A percentile compares a stretch with the other conserved stretches of the same genome.
These are phyloP conservation scores for Byasa hedistus DNA, from an alignment of 2,888 invertebrate genomes.

Conservation along the genomic window DNA sequence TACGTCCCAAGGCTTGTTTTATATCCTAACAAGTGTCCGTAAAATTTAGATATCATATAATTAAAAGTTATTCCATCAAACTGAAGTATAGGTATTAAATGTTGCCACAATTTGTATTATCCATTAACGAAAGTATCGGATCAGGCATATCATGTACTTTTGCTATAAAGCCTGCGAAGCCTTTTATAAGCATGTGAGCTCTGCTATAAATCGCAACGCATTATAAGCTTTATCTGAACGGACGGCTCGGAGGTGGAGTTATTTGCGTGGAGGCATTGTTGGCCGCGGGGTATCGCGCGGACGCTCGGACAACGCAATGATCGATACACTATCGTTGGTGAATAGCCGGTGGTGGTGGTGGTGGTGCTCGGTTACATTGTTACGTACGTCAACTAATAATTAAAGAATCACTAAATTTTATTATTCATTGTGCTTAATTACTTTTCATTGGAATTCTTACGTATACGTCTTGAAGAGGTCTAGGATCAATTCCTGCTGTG, in stretches of 20 bases:
- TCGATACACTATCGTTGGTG: conserved; percentile 46
- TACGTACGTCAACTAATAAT: no score
- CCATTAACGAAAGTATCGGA: conserved; percentile 9
- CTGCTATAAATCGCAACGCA: conserved; percentile 23
- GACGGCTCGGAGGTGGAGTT: conserved; percentile 29
- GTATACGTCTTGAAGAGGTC: no score
- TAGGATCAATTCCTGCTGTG: no score
- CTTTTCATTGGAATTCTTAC: no score
- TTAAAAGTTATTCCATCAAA: no score
- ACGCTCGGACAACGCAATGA: conserved; percentile 39
- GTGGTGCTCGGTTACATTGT: conserved; percentile 38
- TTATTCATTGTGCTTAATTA: no score
- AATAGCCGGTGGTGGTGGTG: conserved; percentile 44
- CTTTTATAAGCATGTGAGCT: neutral
- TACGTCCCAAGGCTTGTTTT: no score
- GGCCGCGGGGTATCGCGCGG: conserved; percentile 30
- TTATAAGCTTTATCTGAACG: conserved; percentile 35
- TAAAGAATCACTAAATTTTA: no score
- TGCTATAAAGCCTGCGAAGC: no score
- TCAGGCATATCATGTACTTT: conserved; percentile 10
- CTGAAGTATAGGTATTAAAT: no score
- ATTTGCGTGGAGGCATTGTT: conserved; percentile 33
- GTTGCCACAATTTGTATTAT: neutral
- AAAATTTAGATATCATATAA: no score
- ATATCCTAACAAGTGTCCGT: no score